Base-by-base conservation (phyloP, 2,888 invertebrate species). In the Eulithis prunata region DNA sequence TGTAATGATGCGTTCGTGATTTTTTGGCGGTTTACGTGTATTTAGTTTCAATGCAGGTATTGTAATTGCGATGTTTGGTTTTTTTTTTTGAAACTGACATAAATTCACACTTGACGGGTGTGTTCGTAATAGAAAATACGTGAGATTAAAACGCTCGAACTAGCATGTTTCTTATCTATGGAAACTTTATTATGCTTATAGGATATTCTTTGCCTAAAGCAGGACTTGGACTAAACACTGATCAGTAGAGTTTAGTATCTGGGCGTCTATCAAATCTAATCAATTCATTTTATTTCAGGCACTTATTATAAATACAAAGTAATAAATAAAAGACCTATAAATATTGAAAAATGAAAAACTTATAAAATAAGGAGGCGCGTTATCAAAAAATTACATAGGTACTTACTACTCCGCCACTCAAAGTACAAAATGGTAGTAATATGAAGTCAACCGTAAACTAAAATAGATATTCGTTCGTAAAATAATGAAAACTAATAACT, bases 1-100 rank as follows among this genome's bases (percentile, higher is more conserved):
- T 86, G 84, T 90, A 91, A 92, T 90, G 89, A 88, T 77, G 81
- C 87, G 86, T 82, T 86, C 91, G 92, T 92, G 92, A 89, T 88
- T 90, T 87, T 87, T 90, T 82, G 85, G 79, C 80, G 84, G 83
- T 86, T 89, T 86, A 77, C 62, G 78, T 75, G 80, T 76, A 82
- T 84, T 83, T 81, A 78, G 68, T 68, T 70, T 66, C 70, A 70
- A 64, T 63, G 63, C 57, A 52, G 58, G 63, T 64, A 67, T 77
- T 78, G 69, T 74, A 71, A 76, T 78, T 78, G 75, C 71, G 62
- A 66, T 74, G 68, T 73, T 67, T 66, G 14, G 65, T 70, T 75
- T 77, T 75, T 75, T 59, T n/a, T 62, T 10, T 66, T 69, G 38
- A 45, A 64, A 53, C 46, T 38, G 64, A 70, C 58, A 61, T 70